Evolutionary conservation across 2,797 vertebrate genomes (phyloP), one percentile per base, ranked within the genome.

Genomic region (Steatocranus sp.): DNA sequence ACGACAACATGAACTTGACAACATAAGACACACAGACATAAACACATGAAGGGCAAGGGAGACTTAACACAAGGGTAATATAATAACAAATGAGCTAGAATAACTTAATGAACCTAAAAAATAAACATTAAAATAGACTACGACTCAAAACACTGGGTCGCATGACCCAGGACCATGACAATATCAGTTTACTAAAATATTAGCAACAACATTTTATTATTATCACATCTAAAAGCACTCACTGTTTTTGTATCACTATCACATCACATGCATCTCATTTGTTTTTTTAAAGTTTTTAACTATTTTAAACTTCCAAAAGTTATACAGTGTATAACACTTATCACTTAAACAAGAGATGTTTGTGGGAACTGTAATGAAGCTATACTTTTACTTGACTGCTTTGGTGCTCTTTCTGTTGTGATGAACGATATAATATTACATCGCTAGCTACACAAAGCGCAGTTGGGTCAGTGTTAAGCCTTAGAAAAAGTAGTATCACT

Each of bases 321-420:
- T 66, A 23, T 10, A 41, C 11, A 41, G 7, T 14, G 1, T 15
- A 66, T 9, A 41, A 61, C 30, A 8, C 17, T 61, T n/a, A 38
- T 0, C 61, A 38, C 3, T 43, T 41, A 38, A 43, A 58, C 27
- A 43, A 6, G 36, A 0, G 12, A 68, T 20, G 41, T 41, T 9
- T 23, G 34, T 66, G n/a, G 30, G 53, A 56, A 56, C 25, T 58
- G 15, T 18, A 32, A 17, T 58, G 17, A 58, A 58, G 32, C 3
- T 58, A 32, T 32, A 3, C 54, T 32, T 58, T 17, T 18, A 18
- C 1, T 53, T 14, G 23, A 58, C 15, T 11, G 15, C 17, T n/a
- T 32, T 18, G 54, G 27, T 58, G 53, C 27, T 18, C 17, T 32
- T 30, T 9, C 30, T 56, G 54, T 18, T 11, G 3, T 32, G 15